Conservation (phyloP, 2,797 vertebrate species). For the Sparus aurata region DNA sequence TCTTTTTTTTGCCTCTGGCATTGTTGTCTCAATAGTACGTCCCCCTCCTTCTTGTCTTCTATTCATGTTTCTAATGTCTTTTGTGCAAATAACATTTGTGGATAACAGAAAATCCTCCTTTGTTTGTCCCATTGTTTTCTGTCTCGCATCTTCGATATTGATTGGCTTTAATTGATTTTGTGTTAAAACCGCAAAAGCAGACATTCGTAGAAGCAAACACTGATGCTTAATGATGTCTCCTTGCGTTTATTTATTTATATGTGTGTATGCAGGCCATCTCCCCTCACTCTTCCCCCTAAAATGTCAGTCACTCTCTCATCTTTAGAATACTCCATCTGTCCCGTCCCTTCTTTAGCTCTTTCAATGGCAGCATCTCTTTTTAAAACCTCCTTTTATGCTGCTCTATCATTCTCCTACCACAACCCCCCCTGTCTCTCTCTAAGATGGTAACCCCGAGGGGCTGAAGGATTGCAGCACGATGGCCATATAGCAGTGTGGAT, state of each 20-base stretch:
- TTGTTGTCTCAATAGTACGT: constrained; percentile 2
- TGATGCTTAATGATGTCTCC: neutral
- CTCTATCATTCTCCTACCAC: constrained; percentile 36
- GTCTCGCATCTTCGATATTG: neutral
- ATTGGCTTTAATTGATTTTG: neutral
- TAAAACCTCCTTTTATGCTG: constrained; percentile 46
- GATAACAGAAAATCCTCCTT: neutral
- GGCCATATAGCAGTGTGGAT: constrained; percentile 42
- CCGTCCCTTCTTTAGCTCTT: constrained; percentile 35
- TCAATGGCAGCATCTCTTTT: constrained; percentile 51
- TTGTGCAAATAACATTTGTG: constrained; percentile 21
- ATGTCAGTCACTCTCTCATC: constrained; percentile 53
- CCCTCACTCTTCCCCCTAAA: constrained; percentile 15
- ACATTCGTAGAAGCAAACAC: neutral
- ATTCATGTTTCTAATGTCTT: constrained; percentile 28
- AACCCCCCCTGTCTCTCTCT: constrained; percentile 33
- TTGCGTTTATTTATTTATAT: neutral
- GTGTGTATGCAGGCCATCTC: neutral
- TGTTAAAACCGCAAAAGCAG: constrained; percentile 4
- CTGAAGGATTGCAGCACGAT: constrained; percentile 31
- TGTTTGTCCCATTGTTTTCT: neutral
- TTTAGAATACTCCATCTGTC: constrained; percentile 28
- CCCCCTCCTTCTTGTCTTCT: neutral
- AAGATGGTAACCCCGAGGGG: constrained; percentile 54
- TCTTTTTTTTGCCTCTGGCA: constrained; percentile 21